Evolutionary conservation across 2,888 invertebrate species (phyloP), one percentile per base, ranked within the genome.

Genomic region (Furcula furcula): DNA sequence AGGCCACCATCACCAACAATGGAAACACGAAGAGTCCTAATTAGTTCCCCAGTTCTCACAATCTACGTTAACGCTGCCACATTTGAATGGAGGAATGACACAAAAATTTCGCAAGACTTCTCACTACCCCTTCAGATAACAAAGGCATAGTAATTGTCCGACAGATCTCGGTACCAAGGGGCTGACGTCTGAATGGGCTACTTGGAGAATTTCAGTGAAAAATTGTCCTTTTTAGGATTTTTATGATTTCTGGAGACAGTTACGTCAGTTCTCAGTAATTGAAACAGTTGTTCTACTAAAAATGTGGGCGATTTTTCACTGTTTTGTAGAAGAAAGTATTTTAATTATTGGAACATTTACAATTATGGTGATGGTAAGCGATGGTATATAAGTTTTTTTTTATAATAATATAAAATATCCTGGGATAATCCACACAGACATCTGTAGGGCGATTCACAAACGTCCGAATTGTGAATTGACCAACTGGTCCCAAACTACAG

Each of bases 81-180:
- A 27, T 49, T 52, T 45, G 38, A 60, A 55, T 32, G 38, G 35
- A 20, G 20, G 16, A n/a, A 34, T 22, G 25, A 35, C 46, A 44
- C 38, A 30, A 43, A 46, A 38, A 40, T 43, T 49, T 46, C 31
- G 19, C 39, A 29, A 57, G 45, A 46, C 34, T 33, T 39, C 40
- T 18, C 25, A 13, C 40, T 37, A 60, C 44, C 48, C 47, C 48
- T 52, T 58, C 32, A 42, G 39, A 46, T 53, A 60, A 63, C 58
- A 60, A 63, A 53, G 55, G 33, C 44, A 18, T 41, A 39, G 65
- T 58, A 58, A 65, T 65, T 50, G 54, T 54, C 18, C 1, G 23
- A 7, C n/a, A 14, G 26, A 14, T 26, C 26, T n/a, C 26, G 14
- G 26, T 7, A 3, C 26, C 5, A 4, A 26, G 26, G 14, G 26